Evolutionary conservation across 2,113 vertebrate species (phyloP).

Genomic region (Guaruba guarouba): DNA sequence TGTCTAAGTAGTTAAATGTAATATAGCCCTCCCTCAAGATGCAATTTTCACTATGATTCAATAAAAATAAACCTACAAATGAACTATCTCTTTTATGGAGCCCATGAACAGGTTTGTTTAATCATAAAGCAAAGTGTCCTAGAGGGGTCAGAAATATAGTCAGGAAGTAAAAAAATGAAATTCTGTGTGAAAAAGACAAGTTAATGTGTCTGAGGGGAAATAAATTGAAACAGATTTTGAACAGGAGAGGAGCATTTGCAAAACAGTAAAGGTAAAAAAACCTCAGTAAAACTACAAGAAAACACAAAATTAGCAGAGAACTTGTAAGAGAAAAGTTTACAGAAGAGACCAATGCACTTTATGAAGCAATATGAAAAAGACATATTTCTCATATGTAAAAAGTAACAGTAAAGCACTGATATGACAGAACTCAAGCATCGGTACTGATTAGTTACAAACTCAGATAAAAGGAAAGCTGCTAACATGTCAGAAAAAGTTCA

Average conservation of each 20-base stretch:
- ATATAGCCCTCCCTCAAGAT: slow-evolving; percentile 46
- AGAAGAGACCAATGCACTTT: background rate
- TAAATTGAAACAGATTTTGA: slow-evolving; percentile 45
- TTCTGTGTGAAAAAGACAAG: background rate
- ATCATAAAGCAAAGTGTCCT: slow-evolving; percentile 28
- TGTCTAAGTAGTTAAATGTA: slow-evolving; percentile 51
- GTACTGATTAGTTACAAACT: background rate
- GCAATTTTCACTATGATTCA: slow-evolving; percentile 50
- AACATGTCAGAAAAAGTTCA: background rate
- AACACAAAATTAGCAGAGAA: background rate
- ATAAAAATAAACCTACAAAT: slow-evolving; percentile 57
- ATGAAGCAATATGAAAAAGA: background rate
- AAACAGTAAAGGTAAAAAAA: background rate
- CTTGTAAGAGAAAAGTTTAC: background rate
- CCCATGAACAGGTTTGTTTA: slow-evolving; percentile 47
- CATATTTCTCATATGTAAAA: background rate
- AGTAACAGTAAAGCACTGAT: background rate
- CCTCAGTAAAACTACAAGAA: background rate
- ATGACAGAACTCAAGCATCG: background rate
- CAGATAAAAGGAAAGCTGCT: background rate
- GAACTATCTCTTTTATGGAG: background rate
- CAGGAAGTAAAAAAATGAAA: slow-evolving; percentile 58
- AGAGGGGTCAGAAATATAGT: slow-evolving; percentile 31
- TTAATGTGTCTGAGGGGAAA: slow-evolving; percentile 27
- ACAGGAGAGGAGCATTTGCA: background rate